Conservation (phyloP, 2,113 vertebrate genomes). For the Psittacula cyanocephala region DNA sequence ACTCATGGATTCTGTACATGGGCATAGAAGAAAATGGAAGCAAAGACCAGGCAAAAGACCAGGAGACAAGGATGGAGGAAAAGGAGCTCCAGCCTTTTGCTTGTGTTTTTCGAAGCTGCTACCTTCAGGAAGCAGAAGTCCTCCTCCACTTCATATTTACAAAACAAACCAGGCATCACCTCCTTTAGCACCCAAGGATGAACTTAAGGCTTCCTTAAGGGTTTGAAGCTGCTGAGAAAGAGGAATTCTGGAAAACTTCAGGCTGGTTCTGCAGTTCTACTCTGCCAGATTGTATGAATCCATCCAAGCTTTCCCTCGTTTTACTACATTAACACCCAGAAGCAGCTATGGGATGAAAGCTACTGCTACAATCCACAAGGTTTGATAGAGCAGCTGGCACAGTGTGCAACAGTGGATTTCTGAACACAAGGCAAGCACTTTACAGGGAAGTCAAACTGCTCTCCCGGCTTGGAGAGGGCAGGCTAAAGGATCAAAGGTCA, state of each 20-base stretch:
- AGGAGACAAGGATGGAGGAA: background rate
- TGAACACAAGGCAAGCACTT: background rate
- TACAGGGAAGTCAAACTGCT: background rate
- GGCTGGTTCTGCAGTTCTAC: background rate
- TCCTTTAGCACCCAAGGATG: background rate
- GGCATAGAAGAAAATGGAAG: background rate
- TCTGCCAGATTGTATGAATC: background rate
- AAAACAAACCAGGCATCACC: background rate
- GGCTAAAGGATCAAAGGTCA: background rate
- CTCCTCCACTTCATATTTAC: background rate
- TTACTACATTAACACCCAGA: background rate
- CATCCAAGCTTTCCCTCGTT: background rate
- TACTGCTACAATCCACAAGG: background rate
- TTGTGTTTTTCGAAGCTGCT: background rate
- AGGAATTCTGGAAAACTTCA: background rate
- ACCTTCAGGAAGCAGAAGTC: background rate
- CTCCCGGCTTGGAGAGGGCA: background rate
- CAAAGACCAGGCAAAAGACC: background rate
- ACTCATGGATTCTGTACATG: accelerated
- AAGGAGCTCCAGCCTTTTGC: background rate
- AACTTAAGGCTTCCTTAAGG: background rate
- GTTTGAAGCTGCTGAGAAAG: background rate
- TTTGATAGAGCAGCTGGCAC: background rate
- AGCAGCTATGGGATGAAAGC: background rate
- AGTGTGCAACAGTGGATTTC: background rate